Evolutionary conservation across 2,888 invertebrate genomes (phyloP).

Genomic region (Hypercompe scribonia): DNA sequence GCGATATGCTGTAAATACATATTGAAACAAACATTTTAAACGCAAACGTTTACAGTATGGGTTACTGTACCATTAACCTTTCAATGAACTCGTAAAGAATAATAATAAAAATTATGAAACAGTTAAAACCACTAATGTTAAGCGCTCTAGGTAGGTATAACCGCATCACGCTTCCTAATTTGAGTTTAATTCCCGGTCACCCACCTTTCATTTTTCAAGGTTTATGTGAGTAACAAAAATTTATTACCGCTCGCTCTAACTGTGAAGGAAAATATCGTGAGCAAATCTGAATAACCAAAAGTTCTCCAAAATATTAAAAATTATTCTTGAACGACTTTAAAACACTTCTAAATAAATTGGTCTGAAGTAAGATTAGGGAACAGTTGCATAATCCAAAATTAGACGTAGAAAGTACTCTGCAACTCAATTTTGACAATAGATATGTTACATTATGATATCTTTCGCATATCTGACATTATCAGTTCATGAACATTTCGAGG

Average conservation of each 20-base stretch:
- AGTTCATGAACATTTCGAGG: neutral
- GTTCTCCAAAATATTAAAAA: neutral
- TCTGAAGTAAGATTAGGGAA: neutral
- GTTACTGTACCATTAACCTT: neutral
- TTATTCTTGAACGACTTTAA: neutral
- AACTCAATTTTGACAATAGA: neutral
- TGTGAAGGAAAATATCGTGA: neutral
- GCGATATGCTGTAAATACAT: too few relatives aligned
- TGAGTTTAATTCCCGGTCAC: neutral
- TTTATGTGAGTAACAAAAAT: neutral
- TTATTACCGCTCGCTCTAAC: neutral
- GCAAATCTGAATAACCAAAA: neutral
- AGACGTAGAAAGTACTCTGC: neutral
- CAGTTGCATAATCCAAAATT: neutral
- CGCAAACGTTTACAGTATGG: neutral
- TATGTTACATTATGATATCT: neutral
- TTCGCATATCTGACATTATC: neutral
- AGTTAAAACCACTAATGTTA: neutral
- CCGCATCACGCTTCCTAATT: neutral
- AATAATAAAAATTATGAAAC: neutral
- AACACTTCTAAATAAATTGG: neutral
- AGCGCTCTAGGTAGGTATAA: neutral
- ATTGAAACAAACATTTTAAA: neutral
- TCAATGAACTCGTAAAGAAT: neutral
- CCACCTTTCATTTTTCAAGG: neutral